Evolutionary conservation across 2,113 vertebrate genomes (phyloP), one percentile per base, ranked within the genome.

Genomic region (Melanocharis versteri): DNA sequence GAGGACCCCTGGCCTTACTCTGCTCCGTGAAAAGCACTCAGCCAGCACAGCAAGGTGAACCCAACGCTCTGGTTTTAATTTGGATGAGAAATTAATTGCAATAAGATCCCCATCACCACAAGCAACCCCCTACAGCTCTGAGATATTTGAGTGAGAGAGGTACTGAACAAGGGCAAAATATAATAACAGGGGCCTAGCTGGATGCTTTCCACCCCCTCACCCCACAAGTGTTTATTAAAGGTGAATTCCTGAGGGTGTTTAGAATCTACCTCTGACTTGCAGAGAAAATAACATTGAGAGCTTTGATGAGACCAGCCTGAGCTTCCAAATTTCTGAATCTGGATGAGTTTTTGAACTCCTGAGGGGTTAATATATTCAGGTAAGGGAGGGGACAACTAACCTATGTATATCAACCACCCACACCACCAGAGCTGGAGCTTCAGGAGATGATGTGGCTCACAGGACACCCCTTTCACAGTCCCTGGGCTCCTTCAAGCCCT

Each of bases 21-120:
- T 81, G 79, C 66, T 94, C 77, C 58, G 57, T 51, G 89, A 72
- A 87, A 96, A 97, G 83, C 58, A 50, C 37, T 70, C 91, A 50
- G 65, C 48, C 84, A n/a, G n/a, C 94, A 56, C 70, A 89, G 95
- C 91, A 92, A 97, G 76, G 95, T 93, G 94, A 97, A 78, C 47
- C 4, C 37, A 90, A 47, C 4, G 20, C 6, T 20, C 76, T 90
- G 96, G 93, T 95, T 97, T 97, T 93, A 86, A 96, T 97, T 96
- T 90, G 81, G 93, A 73, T 90, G 87, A 91, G 83, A 94, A 90
- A 96, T 42, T 51, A 88, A 93, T 54, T 44, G 54, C 90, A 96
- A 70, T 87, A 91, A 90, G 82, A 73, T 80, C 42, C 24, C 62
- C 61, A 47, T 35, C 75, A 58, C 61, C 73, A 84, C 44, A 69